Evolutionary conservation across 2,113 vertebrate species (phyloP).

Genomic region (Trematocara stigmaticum): DNA sequence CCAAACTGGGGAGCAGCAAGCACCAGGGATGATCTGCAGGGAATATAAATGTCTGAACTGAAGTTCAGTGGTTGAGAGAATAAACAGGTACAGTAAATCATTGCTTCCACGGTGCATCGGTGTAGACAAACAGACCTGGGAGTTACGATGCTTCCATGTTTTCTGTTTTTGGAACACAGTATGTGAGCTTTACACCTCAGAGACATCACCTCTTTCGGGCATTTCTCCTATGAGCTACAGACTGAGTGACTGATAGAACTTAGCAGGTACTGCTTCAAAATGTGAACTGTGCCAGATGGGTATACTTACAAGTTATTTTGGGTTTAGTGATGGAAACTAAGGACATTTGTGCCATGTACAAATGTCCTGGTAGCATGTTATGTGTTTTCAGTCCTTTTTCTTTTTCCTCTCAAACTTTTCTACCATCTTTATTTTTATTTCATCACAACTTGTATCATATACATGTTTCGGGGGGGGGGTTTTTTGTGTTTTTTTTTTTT

Average conservation of each 20-base stretch:
- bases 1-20: neutral
- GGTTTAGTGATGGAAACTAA: neutral
- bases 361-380: neutral
- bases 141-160: neutral
- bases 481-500: no score
- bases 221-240: neutral
- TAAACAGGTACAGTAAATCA: conserved; percentile 26
- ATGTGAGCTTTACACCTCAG: neutral
- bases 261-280: neutral
- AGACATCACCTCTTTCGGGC: neutral
- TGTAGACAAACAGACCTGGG: neutral
- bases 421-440: neutral
- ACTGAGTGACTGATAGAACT: neutral
- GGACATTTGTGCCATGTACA: neutral
- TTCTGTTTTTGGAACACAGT: neutral
- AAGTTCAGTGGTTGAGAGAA: conserved; percentile 12
- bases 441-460: neutral
- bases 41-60: neutral
- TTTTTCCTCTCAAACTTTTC: neutral
- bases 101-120: neutral
- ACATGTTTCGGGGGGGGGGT: no score
- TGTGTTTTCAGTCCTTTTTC: neutral
- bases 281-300: neutral
- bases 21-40: neutral
- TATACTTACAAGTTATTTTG: neutral